Percentiles rank a stretch among this genome's conserved stretches.
Conservation (phyloP, 2,797 vertebrate species). For the Megalops cyprinoides region DNA sequence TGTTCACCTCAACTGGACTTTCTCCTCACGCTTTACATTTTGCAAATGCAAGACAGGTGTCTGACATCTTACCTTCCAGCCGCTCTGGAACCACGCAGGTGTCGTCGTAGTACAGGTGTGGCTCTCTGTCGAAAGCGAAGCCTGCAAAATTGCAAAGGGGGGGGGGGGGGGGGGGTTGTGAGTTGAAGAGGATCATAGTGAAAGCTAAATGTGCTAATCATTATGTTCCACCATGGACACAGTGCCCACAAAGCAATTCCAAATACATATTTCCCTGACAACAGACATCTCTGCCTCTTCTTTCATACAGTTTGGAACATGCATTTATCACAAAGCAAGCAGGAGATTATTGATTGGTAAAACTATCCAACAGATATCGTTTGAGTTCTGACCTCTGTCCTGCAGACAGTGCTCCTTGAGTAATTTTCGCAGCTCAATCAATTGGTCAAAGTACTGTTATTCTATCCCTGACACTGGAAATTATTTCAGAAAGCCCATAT, state of each 20-base stretch:
- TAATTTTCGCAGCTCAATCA: background rate
- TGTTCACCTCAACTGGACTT: background rate
- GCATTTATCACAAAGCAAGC: constrained; percentile 11
- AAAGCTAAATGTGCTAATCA: constrained; percentile 28
- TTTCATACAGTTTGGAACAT: constrained; percentile 31
- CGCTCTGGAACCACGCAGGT: constrained; percentile 92
- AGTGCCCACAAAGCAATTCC: constrained; percentile 44
- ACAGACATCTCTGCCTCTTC: constrained; percentile 24
- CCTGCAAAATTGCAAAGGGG: constrained; percentile 70
- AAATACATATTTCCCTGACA: constrained; percentile 34
- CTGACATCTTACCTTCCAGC: constrained; percentile 82
- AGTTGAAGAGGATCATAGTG: background rate
- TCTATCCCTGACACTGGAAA: background rate
- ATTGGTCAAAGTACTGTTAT: background rate
- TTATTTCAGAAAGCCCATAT: background rate
- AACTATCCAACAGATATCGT: constrained; percentile 31
- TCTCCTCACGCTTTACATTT: background rate
- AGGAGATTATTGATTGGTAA: constrained; percentile 28
- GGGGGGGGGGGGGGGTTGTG: constrained; percentile 19
- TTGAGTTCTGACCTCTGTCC: constrained; percentile 34
- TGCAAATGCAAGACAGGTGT: background rate
- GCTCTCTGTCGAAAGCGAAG: constrained; percentile 89
- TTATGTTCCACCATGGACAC: constrained; percentile 18
- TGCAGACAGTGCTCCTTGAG: background rate
- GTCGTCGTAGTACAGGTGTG: constrained; percentile 90